phyloP scores from a whole-genome alignment of 1,140 invertebrate species.

The Penaeus japonicus region DNA sequence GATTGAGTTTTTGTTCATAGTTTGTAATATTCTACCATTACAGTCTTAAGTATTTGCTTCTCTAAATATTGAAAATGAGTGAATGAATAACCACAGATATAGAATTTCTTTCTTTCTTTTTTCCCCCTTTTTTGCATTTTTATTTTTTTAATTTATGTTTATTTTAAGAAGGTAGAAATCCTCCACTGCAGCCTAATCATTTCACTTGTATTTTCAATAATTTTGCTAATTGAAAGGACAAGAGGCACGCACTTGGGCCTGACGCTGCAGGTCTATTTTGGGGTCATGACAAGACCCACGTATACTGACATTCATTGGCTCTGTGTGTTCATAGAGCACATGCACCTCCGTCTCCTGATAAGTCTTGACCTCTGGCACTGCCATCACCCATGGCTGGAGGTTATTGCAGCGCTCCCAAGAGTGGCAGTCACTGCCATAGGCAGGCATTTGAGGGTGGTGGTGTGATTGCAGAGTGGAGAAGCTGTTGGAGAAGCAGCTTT shows the following conservation, averaged over 20 bases:
- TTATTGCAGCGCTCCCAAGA: not conserved
- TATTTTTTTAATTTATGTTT: too few species aligned
- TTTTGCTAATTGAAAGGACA: slow-evolving; percentile 35
- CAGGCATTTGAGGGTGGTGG: not conserved
- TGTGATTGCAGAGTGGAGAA: slow-evolving; percentile 42
- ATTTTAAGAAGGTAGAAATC: too few species aligned
- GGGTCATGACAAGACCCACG: not conserved
- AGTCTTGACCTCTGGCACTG: slow-evolving; percentile 44
- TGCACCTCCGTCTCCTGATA: slow-evolving; percentile 34
- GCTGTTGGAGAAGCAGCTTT: slow-evolving; percentile 34
- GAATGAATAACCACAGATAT: too few species aligned
- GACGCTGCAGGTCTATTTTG: slow-evolving; percentile 11
- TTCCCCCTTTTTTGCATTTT: too few species aligned
- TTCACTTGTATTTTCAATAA: too few species aligned
- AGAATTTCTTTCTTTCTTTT: too few species aligned
- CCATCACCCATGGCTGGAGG: slow-evolving; percentile 35
- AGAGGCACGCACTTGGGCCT: slow-evolving; percentile 9
- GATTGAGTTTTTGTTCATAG: too few species aligned
- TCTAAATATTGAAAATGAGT: too few species aligned
- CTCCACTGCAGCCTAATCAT: too few species aligned
- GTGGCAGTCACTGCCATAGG: not conserved
- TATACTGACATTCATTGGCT: slow-evolving; percentile 23
- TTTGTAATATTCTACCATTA: too few species aligned
- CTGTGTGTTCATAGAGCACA: slow-evolving; percentile 38
- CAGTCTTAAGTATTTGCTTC: too few species aligned